Evolutionary conservation across 2,797 vertebrate species (phyloP), one percentile per base, ranked within the genome.

Genomic region (Phoebastria nigripes): DNA sequence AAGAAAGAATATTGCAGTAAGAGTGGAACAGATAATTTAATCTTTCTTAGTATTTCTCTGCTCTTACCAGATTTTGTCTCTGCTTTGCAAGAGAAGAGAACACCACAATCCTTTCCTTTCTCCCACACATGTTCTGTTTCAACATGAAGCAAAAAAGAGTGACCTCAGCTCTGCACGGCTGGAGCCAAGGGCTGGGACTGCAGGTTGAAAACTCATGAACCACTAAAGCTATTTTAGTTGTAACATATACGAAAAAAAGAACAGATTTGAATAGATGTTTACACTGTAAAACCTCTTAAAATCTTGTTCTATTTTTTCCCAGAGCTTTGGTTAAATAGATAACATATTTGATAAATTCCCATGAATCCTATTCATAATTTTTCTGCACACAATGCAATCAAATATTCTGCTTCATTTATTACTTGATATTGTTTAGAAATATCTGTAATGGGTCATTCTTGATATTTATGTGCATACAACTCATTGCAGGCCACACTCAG

Each of bases 351-450:
- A 87, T 52, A 69, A 24, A 52, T 95, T 82, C 54, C 16, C 35
- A 47, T 13, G 1, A 31, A 52, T 61, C 24, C 16, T 83, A 56
- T 56, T 79, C 8, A 37, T 54, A 79, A 21, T 51, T 76, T 69
- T 82, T 86, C 62, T 78, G 52, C 18, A 41, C 7, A 46, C 3
- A 76, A 71, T 66, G 31, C 25, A 55, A 52, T 67, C 5, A 73
- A 89, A 86, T 56, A 55, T 61, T 90, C 9, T 42, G 19, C 16
- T 89, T 89, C 24, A 49, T 66, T 74, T 86, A 55, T 65, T 73
- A n/a, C 11, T 66, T 73, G 8, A 37, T 63, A 44, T 31, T 63
- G 9, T 73, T 85, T 79, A 54, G 46, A 78, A 89, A 82, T 77
- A 74, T 31, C 28, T 1, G 1, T 51, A 78, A 47, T 19, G 11